These are phyloP conservation scores for Holothuria scabra DNA, from an alignment of 53 echinoderm and acorn worm genomes.

Conservation along the genomic window DNA sequence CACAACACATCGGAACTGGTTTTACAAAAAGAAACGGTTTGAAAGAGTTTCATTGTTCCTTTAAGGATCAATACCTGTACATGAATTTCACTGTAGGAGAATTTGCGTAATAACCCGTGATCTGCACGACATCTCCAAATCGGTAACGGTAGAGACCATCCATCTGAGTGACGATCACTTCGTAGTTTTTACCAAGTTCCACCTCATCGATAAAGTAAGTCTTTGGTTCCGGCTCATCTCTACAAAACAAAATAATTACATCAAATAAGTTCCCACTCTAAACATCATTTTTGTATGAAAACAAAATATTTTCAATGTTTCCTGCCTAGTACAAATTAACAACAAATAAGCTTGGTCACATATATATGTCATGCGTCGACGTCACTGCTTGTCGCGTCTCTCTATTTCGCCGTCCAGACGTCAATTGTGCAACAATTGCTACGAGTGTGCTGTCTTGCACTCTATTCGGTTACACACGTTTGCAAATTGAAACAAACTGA, in stretches of 20 bases:
- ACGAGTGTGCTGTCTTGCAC: too few species aligned
- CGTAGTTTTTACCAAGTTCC: not conserved
- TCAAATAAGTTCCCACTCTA: not conserved
- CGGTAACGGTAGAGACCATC: conserved; percentile 46
- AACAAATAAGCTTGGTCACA: too few species aligned
- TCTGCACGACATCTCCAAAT: conserved; percentile 39
- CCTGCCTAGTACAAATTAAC: not conserved
- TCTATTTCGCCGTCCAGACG: too few species aligned
- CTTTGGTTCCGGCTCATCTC: conserved; percentile 20
- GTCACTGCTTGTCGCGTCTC: too few species aligned
- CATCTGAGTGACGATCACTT: conserved; percentile 24
- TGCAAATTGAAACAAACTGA: too few species aligned
- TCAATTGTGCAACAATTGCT: too few species aligned
- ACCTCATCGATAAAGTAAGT: conserved; percentile 47
- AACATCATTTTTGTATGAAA: not conserved
- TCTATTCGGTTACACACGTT: too few species aligned
- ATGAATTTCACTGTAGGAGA: conserved; percentile 48
- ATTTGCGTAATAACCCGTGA: conserved; percentile 27
- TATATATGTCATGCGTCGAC: too few species aligned
- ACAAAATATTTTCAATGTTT: not conserved
- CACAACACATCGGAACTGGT: not conserved
- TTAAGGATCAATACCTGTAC: conserved; percentile 39
- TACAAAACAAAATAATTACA: not conserved
- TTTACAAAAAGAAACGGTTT: not conserved
- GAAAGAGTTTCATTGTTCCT: not conserved